phyloP scores from a whole-genome alignment of 2,797 vertebrate genomes.

The Setipinna tenuifilis region DNA sequence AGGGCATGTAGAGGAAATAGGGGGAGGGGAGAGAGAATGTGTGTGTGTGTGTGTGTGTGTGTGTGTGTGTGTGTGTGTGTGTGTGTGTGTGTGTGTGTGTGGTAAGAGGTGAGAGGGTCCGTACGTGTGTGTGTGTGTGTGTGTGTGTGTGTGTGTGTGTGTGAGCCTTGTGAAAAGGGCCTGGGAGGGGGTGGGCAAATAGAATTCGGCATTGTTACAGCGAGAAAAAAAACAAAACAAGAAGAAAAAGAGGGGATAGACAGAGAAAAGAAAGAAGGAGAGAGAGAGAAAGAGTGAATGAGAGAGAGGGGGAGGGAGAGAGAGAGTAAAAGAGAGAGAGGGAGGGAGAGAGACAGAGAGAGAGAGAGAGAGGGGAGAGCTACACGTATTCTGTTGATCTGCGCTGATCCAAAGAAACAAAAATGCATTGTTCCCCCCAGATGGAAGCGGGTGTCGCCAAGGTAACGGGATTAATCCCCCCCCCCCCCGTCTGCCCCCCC shows the following conservation, averaged over 20 bases:
- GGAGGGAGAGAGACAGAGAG: too few relatives aligned
- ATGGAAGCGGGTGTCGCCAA: slow-evolving; percentile 99
- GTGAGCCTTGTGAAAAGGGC: slow-evolving; percentile 2
- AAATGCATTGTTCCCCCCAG: slow-evolving; percentile 99
- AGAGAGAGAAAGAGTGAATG: slow-evolving; percentile 47
- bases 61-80: neutral
- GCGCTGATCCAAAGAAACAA: slow-evolving; percentile 99
- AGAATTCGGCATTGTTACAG: slow-evolving; percentile 92
- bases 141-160: neutral
- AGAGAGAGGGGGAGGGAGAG: too few relatives aligned
- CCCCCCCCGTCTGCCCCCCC: slow-evolving; percentile 79
- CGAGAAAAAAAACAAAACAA: slow-evolving; percentile 43
- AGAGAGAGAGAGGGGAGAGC: slow-evolving; percentile 52
- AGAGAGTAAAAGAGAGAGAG: too few relatives aligned
- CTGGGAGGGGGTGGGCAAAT: slow-evolving; percentile 73
- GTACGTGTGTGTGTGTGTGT: slow-evolving; percentile 17
- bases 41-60: neutral
- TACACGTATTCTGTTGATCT: slow-evolving; percentile 88
- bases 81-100: slow-evolving; percentile 38
- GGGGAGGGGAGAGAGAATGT: neutral
- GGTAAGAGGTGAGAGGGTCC: slow-evolving; percentile 42
- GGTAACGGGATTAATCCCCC: slow-evolving; percentile 99
- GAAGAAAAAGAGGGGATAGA: neutral
- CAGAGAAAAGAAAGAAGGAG: neutral
- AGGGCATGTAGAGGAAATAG: neutral